phyloP scores from a whole-genome alignment of 2,888 invertebrate genomes.

The Euzetes globulus region DNA sequence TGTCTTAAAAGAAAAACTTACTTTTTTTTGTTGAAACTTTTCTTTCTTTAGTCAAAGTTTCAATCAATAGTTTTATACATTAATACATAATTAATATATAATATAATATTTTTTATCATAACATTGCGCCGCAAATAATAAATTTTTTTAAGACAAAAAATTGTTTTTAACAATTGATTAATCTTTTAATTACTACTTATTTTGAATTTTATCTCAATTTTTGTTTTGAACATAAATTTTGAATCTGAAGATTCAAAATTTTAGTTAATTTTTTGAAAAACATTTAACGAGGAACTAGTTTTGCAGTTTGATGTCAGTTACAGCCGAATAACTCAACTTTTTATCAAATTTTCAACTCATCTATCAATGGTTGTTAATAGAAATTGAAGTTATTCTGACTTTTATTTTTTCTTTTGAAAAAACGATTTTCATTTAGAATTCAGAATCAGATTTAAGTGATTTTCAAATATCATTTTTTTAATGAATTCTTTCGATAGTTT shows the following conservation, averaged over 20 bases:
- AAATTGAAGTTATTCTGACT: background rate
- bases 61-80: constrained; percentile 10
- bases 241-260: background rate
- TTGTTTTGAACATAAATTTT: background rate
- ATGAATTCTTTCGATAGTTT: background rate
- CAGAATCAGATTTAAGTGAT: background rate
- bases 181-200: constrained; percentile 6
- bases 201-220: background rate
- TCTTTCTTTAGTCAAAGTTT: background rate
- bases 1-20: background rate
- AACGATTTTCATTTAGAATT: background rate
- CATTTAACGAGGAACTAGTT: constrained; percentile 27
- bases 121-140: constrained; percentile 30
- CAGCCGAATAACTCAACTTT: background rate
- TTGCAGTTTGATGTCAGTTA: constrained; percentile 30
- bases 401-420: background rate
- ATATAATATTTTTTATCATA: constrained; percentile 8
- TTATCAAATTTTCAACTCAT: no score
- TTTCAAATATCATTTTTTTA: background rate
- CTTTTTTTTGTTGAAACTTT: background rate
- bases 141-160: constrained; percentile 1
- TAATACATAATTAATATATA: constrained; percentile 11
- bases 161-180: constrained; percentile 27
- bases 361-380: background rate
- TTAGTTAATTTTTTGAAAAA: constrained; percentile 20